Evolutionary conservation across 2,888 invertebrate species (phyloP).

Genomic region (Xestoiulus laeticollis): DNA sequence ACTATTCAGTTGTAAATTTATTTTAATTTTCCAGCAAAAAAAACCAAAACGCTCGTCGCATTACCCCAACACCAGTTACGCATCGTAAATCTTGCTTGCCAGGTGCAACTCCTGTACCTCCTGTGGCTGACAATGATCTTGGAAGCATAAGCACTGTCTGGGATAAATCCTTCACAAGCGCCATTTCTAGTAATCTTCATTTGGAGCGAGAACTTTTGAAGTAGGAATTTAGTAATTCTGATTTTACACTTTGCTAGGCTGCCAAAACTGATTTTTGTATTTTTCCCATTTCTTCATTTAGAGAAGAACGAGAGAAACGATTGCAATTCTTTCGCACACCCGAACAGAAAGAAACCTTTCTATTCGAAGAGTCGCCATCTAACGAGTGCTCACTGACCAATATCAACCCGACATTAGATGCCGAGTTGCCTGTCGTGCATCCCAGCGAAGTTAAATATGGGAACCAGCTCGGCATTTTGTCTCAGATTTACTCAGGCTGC

Average conservation of each 20-base stretch:
- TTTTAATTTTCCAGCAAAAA: not conserved
- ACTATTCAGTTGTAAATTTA: not conserved
- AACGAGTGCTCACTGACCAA: not conserved
- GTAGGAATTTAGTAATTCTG: not conserved
- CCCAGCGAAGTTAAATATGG: slow-evolving; percentile 66
- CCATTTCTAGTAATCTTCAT: not conserved
- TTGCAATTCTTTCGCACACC: not conserved
- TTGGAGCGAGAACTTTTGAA: slow-evolving; percentile 24
- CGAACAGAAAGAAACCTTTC: not conserved
- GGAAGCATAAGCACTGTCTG: not conserved
- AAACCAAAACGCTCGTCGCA: slow-evolving; percentile 34
- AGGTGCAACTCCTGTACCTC: not conserved
- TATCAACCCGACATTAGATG: not conserved
- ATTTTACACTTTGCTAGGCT: not conserved
- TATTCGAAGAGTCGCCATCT: not conserved
- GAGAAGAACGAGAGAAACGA: not conserved
- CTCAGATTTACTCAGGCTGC: slow-evolving; percentile 70
- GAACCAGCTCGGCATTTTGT: slow-evolving; percentile 69
- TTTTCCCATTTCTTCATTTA: not conserved
- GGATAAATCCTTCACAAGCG: not conserved
- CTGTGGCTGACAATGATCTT: not conserved
- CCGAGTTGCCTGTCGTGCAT: not conserved
- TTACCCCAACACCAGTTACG: slow-evolving; percentile 13
- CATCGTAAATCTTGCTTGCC: not conserved
- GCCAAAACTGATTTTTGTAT: not conserved